Base-by-base conservation (phyloP, 64 coral and sea anemone species). In the Pachyseris speciosa region DNA sequence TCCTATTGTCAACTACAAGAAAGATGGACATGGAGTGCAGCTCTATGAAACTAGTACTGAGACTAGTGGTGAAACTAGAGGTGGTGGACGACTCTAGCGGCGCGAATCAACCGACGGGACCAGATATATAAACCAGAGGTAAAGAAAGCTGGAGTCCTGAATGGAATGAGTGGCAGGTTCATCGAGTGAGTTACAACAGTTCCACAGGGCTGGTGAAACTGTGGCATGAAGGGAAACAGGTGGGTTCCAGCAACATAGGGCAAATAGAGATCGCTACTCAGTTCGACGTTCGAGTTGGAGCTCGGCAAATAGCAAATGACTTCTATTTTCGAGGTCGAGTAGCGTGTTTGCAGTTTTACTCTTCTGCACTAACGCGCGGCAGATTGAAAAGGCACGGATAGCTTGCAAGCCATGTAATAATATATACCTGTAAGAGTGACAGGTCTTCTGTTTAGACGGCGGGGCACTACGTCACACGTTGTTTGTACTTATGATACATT, bases 1-100 rank as follows among this genome's bases (percentile, higher is more conserved):
- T 25, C 92, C 92, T 9, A 94, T 94, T 33, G 26, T 94, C 0
- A 94, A 88, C 49, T 94, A 94, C 70, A 83, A 88, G 6, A 72
- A 31, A 64, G 52, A 64, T 29, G 92, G 92, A 25, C 77, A 84
- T 13, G 92, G 92, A 42, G 92, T 94, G 40, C 92, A 88, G 67
- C 38, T 94, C 37, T 70, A 78, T 25, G 39, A 43, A n/a, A 44
- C 16, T 19, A 37, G 13, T 5, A n/a, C n/a, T n/a, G n/a, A n/a
- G n/a, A n/a, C n/a, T n/a, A n/a, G n/a, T n/a, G n/a, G n/a, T n/a
- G n/a, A n/a, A n/a, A n/a, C n/a, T n/a, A 16, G 0, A 20, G 3
- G 2, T 70, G 32, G 37, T 43, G 40, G 0, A 1, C 25, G 70
- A 8, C 70, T 24, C 72, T 93, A 1, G 75, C 40, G 32, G 83